Conservation (phyloP, 1,140 invertebrate genomes). For the Sinonovacula constricta region DNA sequence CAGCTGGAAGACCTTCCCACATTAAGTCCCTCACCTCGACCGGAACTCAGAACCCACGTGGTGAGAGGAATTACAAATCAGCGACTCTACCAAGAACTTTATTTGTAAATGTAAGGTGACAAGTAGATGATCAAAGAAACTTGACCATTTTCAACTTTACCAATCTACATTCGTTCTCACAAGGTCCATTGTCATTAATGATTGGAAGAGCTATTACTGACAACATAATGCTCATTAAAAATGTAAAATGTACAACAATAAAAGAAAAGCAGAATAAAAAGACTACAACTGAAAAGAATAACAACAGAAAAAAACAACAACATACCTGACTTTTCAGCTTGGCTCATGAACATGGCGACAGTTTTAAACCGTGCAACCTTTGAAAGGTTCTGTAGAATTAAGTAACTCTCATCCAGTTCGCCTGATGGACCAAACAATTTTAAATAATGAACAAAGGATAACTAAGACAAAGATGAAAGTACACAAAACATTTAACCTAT, state of each 20-base stretch:
- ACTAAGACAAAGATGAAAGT: neutral
- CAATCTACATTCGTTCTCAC: too few species aligned
- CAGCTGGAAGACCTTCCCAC: too few species aligned
- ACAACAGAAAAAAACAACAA: too few species aligned
- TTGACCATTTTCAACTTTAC: too few species aligned
- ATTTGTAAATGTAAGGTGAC: too few species aligned
- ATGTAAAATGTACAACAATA: neutral
- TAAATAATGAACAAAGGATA: neutral
- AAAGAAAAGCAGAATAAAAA: too few species aligned
- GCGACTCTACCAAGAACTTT: too few species aligned
- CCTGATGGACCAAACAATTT: neutral
- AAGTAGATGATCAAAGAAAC: too few species aligned
- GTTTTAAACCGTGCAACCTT: constrained; percentile 39
- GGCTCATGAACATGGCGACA: constrained; percentile 28
- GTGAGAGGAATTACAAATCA: too few species aligned
- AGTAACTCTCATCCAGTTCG: constrained; percentile 15
- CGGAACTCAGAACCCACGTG: too few species aligned
- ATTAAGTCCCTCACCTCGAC: too few species aligned
- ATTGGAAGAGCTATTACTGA: constrained; percentile 28
- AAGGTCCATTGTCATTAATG: constrained; percentile 8
- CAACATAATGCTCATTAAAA: constrained; percentile 11
- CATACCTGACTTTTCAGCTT: constrained; percentile 33
- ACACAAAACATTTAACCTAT: neutral
- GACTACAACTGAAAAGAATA: too few species aligned
- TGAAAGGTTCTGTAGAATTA: constrained; percentile 32